Base-by-base conservation (phyloP, 2,797 vertebrate genomes). In the Aselliscus stoliczkanus region DNA sequence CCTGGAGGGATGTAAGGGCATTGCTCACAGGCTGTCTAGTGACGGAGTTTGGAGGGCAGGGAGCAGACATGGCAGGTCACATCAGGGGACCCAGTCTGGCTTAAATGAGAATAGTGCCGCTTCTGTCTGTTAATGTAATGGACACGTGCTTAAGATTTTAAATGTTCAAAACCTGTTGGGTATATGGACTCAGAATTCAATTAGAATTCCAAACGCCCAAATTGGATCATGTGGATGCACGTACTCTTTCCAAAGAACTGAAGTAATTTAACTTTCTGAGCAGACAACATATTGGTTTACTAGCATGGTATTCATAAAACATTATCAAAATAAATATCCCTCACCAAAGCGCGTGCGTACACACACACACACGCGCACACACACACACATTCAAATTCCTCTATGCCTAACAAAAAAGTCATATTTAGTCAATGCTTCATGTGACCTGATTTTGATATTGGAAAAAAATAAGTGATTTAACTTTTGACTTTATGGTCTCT, bases 341-440 rank as follows among this genome's bases (percentile, higher is more conserved):
- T 96, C 64, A 92, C n/a, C n/a, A 67, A 85, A 94, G 75, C 58
- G n/a, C n/a, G n/a, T n/a, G n/a, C n/a, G n/a, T n/a, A n/a, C n/a
- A n/a, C n/a, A n/a, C n/a, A n/a, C n/a, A n/a, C n/a, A n/a, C n/a
- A n/a, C n/a, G n/a, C n/a, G n/a, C n/a, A n/a, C n/a, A 79, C 54
- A 81, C 44, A 44, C 62, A 93, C 39, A 42, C n/a, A 77, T 73
- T 42, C 72, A 67, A n/a, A 96, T 95, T 90, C n/a, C 34, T 81
- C 47, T 93, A 65, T 62, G 70, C 92, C 79, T 98, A 84, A 86
- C 85, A 88, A 94, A 92, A 93, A 97, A 95, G 76, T 96, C 81
- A 31, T 80, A 18, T 93, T 64, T 88, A 84, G 94, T 94, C 95
- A 97, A 95, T 97, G 93, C 54, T 87, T 97, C 27, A 5, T 73